Evolutionary conservation across 2,113 vertebrate genomes (phyloP).

Genomic region (Puntigrus tetrazona): DNA sequence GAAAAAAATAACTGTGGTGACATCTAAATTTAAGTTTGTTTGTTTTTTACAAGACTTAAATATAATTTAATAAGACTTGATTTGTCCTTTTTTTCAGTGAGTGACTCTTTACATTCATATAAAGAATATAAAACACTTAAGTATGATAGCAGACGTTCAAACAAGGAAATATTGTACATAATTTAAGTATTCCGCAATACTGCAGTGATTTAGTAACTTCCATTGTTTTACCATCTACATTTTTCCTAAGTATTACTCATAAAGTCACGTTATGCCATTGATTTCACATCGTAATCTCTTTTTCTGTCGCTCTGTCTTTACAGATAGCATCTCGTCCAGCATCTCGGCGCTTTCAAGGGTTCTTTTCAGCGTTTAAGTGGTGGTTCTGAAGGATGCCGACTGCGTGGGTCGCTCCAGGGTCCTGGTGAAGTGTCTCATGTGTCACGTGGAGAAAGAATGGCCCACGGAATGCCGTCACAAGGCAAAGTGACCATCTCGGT

Average conservation of each 20-base stretch:
- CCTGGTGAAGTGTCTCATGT: constrained; percentile 90
- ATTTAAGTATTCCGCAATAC: background rate
- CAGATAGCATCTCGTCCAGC: constrained; percentile 68
- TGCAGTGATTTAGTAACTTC: background rate
- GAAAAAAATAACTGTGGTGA: background rate
- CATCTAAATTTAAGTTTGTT: background rate
- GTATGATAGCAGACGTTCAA: background rate
- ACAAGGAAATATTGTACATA: background rate
- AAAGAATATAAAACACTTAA: background rate
- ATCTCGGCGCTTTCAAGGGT: constrained; percentile 61
- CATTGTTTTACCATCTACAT: background rate
- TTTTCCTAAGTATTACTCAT: constrained; percentile 27
- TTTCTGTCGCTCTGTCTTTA: constrained; percentile 31
- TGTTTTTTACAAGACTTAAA: background rate
- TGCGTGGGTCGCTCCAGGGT: constrained; percentile 76
- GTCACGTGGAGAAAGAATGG: constrained; percentile 91
- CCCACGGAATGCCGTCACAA: constrained; percentile 91
- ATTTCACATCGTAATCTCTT: background rate
- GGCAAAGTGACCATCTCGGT: constrained; percentile 95
- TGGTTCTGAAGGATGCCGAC: constrained; percentile 84
- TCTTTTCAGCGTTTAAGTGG: constrained; percentile 66
- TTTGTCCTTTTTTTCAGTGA: background rate
- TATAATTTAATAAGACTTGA: background rate
- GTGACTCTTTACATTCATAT: background rate
- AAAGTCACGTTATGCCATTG: background rate